Conservation (phyloP, 2,797 vertebrate species). For the Schizopygopsis malacanthus region DNA sequence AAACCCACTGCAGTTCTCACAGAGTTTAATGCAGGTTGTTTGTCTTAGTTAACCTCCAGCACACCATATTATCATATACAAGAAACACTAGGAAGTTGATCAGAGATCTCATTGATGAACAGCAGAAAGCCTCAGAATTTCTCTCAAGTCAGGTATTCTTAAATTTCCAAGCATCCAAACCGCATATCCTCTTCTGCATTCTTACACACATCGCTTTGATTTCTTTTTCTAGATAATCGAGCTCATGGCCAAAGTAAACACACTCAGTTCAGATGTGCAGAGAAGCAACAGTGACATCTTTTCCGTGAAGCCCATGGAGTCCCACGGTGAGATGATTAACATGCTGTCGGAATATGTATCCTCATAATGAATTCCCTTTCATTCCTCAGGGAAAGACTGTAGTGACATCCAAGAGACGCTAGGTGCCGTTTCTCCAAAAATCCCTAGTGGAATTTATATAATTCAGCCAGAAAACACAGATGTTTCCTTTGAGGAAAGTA, state of each 20-base stretch:
- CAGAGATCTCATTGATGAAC: conserved; percentile 90
- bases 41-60: conserved; percentile 87
- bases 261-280: conserved; percentile 85
- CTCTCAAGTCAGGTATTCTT: conserved; percentile 84
- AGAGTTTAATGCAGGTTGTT: conserved; percentile 21
- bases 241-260: conserved; percentile 86
- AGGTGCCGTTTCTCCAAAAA: conserved; percentile 86
- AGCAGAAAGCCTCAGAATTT: conserved; percentile 88
- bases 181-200: conserved; percentile 1
- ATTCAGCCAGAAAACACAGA: conserved; percentile 88
- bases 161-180: not conserved
- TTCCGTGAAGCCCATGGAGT: conserved; percentile 85
- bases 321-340: conserved; percentile 81
- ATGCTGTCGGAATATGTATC: not conserved
- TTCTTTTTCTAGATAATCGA: conserved; percentile 81
- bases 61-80: conserved; percentile 85
- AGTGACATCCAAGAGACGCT: conserved; percentile 89
- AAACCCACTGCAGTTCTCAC: not conserved
- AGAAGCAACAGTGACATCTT: conserved; percentile 86
- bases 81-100: conserved; percentile 89
- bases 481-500: conserved; percentile 88
- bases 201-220: not conserved
- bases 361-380: conserved; percentile 23
- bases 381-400: conserved; percentile 85
- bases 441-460: conserved; percentile 92